These are phyloP conservation scores for Microctenopoma steveboyesi DNA, from an alignment of 2,797 vertebrate genomes.

Conservation along the genomic window DNA sequence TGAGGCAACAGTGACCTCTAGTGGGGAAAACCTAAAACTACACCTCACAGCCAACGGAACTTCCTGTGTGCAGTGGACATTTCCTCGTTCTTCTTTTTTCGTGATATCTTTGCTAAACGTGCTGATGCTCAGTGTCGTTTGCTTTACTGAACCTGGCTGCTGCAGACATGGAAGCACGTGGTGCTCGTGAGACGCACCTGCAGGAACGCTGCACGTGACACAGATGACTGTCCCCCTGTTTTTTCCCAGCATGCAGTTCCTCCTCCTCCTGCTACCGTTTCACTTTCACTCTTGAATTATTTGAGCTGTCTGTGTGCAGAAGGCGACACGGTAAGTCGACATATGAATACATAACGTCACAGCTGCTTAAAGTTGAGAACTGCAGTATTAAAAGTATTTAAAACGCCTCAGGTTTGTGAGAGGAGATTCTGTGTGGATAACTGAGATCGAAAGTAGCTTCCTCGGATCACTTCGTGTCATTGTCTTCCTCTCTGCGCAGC, in stretches of 20 bases:
- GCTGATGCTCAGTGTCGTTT: no score
- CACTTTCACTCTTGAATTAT: constrained; percentile 70
- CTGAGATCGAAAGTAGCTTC: constrained; percentile 40
- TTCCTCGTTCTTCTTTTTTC: neutral
- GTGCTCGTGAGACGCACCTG: neutral
- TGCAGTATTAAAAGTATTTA: neutral
- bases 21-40: no score
- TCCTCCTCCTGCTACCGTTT: constrained; percentile 36
- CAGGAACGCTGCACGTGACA: no score
- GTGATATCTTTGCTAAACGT: no score
- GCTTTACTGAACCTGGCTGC: no score
- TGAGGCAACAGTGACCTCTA: no score
- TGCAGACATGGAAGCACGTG: no score
- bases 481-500: neutral
- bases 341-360: no score
- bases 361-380: rapidly evolving
- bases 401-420: rapidly evolving
- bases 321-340: constrained; percentile 30
- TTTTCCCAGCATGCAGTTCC: constrained; percentile 72
- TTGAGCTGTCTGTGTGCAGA: rapidly evolving
- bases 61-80: neutral
- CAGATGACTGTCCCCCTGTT: neutral
- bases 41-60: no score
- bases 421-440: neutral
- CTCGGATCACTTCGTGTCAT: neutral